Conservation (phyloP, 1,140 invertebrate species). For the Melitaea cinxia region DNA sequence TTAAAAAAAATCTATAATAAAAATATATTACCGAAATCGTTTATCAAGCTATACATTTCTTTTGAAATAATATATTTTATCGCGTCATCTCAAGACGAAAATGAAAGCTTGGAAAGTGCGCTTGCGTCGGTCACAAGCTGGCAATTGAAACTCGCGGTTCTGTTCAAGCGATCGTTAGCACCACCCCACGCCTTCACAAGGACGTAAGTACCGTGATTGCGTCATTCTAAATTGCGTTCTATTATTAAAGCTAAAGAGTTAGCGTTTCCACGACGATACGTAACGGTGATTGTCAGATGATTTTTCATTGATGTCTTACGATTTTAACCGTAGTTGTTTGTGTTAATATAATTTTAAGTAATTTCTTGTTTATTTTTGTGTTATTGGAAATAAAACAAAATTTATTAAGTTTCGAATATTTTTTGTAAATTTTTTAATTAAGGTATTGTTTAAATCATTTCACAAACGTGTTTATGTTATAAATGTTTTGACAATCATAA, state of each 20-base stretch:
- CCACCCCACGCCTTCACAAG: slow-evolving; percentile 57
- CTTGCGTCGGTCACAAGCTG: slow-evolving; percentile 46
- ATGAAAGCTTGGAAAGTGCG: slow-evolving; percentile 74
- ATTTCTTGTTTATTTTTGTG: too few relatives aligned
- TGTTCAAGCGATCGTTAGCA: slow-evolving; percentile 50
- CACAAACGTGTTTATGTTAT: too few relatives aligned
- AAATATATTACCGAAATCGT: slow-evolving; percentile 33
- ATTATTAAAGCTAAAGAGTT: slow-evolving; percentile 42
- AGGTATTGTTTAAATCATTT: too few relatives aligned
- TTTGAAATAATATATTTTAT: background rate
- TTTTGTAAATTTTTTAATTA: too few relatives aligned
- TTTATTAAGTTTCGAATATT: too few relatives aligned
- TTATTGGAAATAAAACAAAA: too few relatives aligned
- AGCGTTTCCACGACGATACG: slow-evolving; percentile 42
- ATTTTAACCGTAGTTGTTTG: background rate
- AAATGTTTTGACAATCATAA: too few relatives aligned
- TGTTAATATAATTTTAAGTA: too few relatives aligned
- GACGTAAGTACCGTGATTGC: slow-evolving; percentile 54
- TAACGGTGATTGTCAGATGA: background rate
- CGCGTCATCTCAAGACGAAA: slow-evolving; percentile 67
- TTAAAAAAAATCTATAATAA: too few relatives aligned
- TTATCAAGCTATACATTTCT: slow-evolving; percentile 24
- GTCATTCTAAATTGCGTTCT: slow-evolving; percentile 50
- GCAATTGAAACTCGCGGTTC: slow-evolving; percentile 72
- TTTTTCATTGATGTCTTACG: background rate